Percentiles rank a stretch among this genome's conserved stretches.
Evolutionary conservation across 1,140 invertebrate genomes (phyloP).

Genomic region (Calephelis nemesis): DNA sequence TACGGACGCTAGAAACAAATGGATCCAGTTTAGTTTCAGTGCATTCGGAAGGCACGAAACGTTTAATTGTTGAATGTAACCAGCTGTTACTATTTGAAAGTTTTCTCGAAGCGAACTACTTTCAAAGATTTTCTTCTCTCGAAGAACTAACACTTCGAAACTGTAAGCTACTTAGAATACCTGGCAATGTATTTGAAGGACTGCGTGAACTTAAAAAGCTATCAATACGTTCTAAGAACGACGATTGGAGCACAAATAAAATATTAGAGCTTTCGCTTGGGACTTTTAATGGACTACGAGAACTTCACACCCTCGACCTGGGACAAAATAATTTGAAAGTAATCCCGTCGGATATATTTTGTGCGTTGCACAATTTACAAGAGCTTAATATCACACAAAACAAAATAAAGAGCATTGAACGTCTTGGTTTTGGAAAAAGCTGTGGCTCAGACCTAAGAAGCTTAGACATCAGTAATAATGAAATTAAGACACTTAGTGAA

Average conservation of each 20-base stretch:
- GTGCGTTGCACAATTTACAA: slow-evolving; percentile 88
- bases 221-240: slow-evolving; percentile 86
- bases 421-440: slow-evolving; percentile 84
- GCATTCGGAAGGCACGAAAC: slow-evolving; percentile 82
- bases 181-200: slow-evolving; percentile 87
- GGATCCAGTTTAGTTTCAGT: slow-evolving; percentile 81
- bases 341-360: slow-evolving; percentile 87
- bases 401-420: slow-evolving; percentile 85
- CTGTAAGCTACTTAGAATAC: slow-evolving; percentile 90
- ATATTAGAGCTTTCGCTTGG: slow-evolving; percentile 84
- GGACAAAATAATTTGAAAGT: slow-evolving; percentile 88
- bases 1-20: slow-evolving; percentile 85
- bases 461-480: slow-evolving; percentile 89
- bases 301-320: slow-evolving; percentile 88
- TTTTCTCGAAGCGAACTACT: slow-evolving; percentile 84
- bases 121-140: slow-evolving; percentile 87
- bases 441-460: slow-evolving; percentile 82
- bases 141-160: slow-evolving; percentile 86
- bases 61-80: slow-evolving; percentile 87
- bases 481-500: slow-evolving; percentile 84
- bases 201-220: slow-evolving; percentile 87
- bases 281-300: slow-evolving; percentile 85
- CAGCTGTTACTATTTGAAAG: slow-evolving; percentile 90
- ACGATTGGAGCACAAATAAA: slow-evolving; percentile 86
- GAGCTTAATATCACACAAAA: slow-evolving; percentile 91